Evolutionary conservation across 2,888 invertebrate species (phyloP).

Genomic region (Sinotaia quadrata): DNA sequence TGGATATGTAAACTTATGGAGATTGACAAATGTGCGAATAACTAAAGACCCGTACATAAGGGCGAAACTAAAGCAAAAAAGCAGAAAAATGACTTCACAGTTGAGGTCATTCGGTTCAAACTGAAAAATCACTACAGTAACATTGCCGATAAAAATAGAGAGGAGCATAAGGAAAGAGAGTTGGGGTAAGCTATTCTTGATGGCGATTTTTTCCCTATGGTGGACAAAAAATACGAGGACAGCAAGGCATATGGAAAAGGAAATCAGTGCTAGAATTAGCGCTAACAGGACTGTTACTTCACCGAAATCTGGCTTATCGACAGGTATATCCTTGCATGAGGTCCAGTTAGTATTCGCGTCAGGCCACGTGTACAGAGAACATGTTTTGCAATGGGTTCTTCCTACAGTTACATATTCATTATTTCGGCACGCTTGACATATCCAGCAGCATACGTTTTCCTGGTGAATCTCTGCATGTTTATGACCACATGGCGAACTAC

Average conservation of each 20-base stretch:
- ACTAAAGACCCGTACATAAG: slow-evolving; percentile 47
- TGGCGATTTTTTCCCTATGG: slow-evolving; percentile 44
- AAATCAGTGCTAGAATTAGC: slow-evolving; percentile 15
- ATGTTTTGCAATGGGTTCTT: slow-evolving; percentile 36
- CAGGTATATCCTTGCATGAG: slow-evolving; percentile 31
- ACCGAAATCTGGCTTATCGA: slow-evolving; percentile 10
- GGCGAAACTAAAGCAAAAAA: slow-evolving; percentile 44
- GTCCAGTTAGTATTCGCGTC: slow-evolving; percentile 30
- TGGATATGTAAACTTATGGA: no score
- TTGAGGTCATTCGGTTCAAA: slow-evolving; percentile 39
- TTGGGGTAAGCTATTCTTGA: slow-evolving; percentile 61
- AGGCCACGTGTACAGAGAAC: slow-evolving; percentile 44
- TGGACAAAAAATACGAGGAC: slow-evolving; percentile 27
- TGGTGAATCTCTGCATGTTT: slow-evolving; percentile 19
- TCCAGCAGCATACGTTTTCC: slow-evolving; percentile 46
- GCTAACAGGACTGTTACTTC: slow-evolving; percentile 26
- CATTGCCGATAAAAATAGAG: slow-evolving; percentile 51
- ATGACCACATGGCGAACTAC: slow-evolving; percentile 27
- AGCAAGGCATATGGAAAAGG: slow-evolving; percentile 8
- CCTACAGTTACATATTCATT: slow-evolving; percentile 40
- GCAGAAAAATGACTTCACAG: slow-evolving; percentile 35
- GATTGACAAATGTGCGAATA: no score
- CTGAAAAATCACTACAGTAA: slow-evolving; percentile 46
- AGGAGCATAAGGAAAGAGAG: slow-evolving; percentile 55
- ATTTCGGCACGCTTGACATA: slow-evolving; percentile 38